phyloP scores from a whole-genome alignment of 2,113 vertebrate species.

The Barnardius zonarius region DNA sequence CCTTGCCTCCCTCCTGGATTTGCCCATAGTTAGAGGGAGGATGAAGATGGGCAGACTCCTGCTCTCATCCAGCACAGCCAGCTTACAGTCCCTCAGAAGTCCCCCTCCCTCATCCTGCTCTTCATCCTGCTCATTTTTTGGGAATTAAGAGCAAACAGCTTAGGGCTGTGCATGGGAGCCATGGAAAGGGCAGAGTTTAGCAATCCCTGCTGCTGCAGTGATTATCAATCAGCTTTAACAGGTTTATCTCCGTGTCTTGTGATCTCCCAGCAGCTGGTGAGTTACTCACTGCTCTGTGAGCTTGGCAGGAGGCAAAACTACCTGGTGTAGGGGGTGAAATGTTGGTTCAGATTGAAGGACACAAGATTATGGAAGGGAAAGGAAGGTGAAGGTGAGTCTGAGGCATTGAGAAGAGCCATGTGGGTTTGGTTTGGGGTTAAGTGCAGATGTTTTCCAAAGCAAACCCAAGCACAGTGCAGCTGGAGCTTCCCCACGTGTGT shows the following conservation, averaged over 20 bases:
- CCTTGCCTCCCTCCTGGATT: background rate
- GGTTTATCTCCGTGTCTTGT: background rate
- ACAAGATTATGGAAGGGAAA: fast-evolving
- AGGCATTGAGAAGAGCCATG: fast-evolving
- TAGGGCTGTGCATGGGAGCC: fast-evolving
- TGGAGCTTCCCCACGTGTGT: fast-evolving
- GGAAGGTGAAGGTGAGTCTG: background rate
- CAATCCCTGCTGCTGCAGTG: background rate
- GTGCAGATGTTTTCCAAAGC: background rate
- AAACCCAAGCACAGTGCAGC: fast-evolving
- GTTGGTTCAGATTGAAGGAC: background rate
- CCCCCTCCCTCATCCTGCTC: fast-evolving
- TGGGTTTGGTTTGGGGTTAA: background rate
- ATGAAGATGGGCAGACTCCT: background rate
- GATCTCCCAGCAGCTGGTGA: constrained; percentile 14
- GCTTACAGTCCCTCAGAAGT: fast-evolving
- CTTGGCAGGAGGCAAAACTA: background rate
- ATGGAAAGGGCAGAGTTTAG: background rate
- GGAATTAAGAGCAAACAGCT: background rate
- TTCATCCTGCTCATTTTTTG: background rate
- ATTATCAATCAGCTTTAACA: background rate
- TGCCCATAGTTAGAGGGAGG: background rate
- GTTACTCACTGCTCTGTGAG: background rate
- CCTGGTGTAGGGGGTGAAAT: fast-evolving
- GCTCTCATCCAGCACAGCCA: background rate